phyloP scores from a whole-genome alignment of 2,888 invertebrate species.

The Aphodius sticticus region DNA sequence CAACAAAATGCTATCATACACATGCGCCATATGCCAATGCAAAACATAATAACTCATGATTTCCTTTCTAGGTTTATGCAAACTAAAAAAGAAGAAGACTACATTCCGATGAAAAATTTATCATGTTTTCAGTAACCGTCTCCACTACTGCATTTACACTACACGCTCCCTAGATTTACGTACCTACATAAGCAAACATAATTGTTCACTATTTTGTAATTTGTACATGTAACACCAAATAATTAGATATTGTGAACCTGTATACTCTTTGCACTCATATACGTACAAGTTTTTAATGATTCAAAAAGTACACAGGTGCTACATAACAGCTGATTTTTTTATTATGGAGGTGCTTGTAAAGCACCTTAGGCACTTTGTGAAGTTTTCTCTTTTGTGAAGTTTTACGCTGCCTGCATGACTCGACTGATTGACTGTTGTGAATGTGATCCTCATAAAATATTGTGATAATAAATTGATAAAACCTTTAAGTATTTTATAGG shows the following conservation, averaged over 20 bases:
- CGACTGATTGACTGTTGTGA: conserved; percentile 33
- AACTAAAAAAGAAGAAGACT: conserved; percentile 56
- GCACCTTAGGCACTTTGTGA: background rate
- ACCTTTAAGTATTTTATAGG: conserved; percentile 42
- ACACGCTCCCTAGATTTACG: background rate
- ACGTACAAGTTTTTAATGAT: background rate
- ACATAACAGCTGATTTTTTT: background rate
- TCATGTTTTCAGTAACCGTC: conserved; percentile 51
- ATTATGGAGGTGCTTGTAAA: background rate
- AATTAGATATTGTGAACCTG: background rate
- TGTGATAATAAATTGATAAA: conserved; percentile 38
- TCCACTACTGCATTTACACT: background rate
- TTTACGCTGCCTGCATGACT: background rate
- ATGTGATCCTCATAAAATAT: conserved; percentile 43
- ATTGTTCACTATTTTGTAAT: background rate
- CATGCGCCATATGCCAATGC: background rate
- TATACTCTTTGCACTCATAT: background rate
- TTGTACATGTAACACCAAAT: background rate
- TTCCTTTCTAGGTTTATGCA: conserved; percentile 56
- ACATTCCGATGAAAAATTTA: conserved; percentile 60
- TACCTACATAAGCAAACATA: conserved; percentile 11
- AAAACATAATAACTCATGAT: background rate
- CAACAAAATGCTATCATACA: background rate
- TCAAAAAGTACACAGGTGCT: background rate
- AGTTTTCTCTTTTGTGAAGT: background rate